Conservation (phyloP, 2,113 vertebrate species). For the Mobula hypostoma region DNA sequence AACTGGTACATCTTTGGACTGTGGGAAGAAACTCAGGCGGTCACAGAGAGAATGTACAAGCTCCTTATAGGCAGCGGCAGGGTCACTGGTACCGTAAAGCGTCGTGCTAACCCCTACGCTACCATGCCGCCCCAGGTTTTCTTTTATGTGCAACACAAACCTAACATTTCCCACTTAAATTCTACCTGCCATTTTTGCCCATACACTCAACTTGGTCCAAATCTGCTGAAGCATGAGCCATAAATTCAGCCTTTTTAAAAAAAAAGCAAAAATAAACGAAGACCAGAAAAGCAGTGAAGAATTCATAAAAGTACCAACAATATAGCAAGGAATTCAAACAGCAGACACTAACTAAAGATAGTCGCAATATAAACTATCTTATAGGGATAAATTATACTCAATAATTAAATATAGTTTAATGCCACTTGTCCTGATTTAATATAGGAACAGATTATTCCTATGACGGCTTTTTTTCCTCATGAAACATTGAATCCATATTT, state of each 20-base stretch:
- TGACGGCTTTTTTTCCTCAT: background rate
- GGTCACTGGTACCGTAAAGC: too few species aligned
- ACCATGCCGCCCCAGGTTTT: too few species aligned
- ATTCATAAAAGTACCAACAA: background rate
- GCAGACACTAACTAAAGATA: background rate
- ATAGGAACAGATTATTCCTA: background rate
- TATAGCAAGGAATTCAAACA: background rate
- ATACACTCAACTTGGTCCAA: too few species aligned
- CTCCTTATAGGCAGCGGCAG: too few species aligned
- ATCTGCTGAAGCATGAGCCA: background rate
- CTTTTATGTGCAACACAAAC: too few species aligned
- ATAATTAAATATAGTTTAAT: background rate
- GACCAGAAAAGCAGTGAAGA: background rate
- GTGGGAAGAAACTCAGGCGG: too few species aligned
- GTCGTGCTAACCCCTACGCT: too few species aligned
- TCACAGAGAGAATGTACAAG: too few species aligned
- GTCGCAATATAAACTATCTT: background rate
- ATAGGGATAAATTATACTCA: background rate
- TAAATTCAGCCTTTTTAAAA: background rate
- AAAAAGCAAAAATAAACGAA: background rate
- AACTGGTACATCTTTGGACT: too few species aligned
- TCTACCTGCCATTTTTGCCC: too few species aligned
- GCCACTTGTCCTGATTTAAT: background rate
- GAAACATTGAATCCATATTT: background rate
- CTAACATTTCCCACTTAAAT: too few species aligned